A percentile compares a stretch with the other conserved stretches of the same genome.
Conservation (phyloP, 2,888 invertebrate species). For the Frankliniella intonsa region DNA sequence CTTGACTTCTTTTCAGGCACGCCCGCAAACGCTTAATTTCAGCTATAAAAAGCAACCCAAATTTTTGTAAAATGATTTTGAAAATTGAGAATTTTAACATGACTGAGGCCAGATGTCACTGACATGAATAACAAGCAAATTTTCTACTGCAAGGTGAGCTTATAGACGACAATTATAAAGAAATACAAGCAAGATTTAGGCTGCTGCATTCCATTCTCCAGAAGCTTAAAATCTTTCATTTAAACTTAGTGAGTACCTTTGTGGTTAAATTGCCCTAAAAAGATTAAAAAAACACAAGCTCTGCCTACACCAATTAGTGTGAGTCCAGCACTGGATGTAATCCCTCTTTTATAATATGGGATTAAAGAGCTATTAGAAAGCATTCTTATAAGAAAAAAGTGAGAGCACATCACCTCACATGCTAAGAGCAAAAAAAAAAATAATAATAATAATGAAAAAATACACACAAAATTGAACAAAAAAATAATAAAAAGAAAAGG, state of each 20-base stretch:
- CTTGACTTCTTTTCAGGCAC: slow-evolving; percentile 34
- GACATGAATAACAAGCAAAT: neutral
- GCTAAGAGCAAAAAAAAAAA: slow-evolving; percentile 31
- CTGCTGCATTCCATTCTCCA: too few species aligned
- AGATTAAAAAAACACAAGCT: neutral
- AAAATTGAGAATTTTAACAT: neutral
- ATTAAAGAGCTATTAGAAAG: slow-evolving; percentile 39
- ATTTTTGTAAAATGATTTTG: neutral
- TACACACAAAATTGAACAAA: slow-evolving; percentile 9
- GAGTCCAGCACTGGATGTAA: too few species aligned
- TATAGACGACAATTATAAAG: neutral
- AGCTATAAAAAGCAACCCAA: slow-evolving; percentile 40
- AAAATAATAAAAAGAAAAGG: slow-evolving; percentile 28
- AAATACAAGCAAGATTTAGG: neutral
- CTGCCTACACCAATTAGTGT: slow-evolving; percentile 41
- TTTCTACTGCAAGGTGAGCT: too few species aligned
- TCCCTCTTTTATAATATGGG: too few species aligned
- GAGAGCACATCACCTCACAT: slow-evolving; percentile 32
- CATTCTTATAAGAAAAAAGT: slow-evolving; percentile 41
- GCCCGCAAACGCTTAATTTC: slow-evolving; percentile 44
- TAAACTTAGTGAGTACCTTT: neutral
- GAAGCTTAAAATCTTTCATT: neutral
- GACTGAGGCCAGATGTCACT: neutral
- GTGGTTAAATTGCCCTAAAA: too few species aligned
- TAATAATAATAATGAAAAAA: slow-evolving; percentile 34